Evolutionary conservation across 2,888 invertebrate species (phyloP).

Genomic region (Eretmocerus hayati): DNA sequence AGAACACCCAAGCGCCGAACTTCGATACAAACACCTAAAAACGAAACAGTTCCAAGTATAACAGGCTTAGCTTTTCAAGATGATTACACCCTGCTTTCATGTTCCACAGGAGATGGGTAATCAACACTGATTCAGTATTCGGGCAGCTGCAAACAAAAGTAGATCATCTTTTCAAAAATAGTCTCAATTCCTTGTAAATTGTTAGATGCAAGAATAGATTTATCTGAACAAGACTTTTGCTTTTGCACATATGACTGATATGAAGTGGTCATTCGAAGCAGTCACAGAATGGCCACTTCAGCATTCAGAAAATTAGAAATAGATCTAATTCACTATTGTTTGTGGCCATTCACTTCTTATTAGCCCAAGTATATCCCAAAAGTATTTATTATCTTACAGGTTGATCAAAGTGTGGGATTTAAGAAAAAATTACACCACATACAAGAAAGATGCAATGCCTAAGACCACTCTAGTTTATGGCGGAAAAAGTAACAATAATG

Average conservation of each 20-base stretch:
- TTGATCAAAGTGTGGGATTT: constrained; percentile 83
- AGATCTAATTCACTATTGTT: too few species aligned
- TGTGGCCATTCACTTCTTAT: too few species aligned
- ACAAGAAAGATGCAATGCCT: constrained; percentile 64
- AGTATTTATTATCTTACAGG: too few species aligned
- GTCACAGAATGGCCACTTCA: too few species aligned
- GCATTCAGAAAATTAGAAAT: too few species aligned
- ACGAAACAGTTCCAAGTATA: constrained; percentile 57
- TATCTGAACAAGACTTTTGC: too few species aligned
- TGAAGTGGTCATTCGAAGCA: too few species aligned
- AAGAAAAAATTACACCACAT: constrained; percentile 67
- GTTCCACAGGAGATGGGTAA: constrained; percentile 80
- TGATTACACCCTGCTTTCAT: constrained; percentile 69
- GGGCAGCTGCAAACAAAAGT: background rate
- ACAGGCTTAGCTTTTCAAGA: constrained; percentile 81
- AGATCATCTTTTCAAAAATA: background rate
- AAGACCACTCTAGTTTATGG: constrained; percentile 67
- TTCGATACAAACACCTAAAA: constrained; percentile 2
- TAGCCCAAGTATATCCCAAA: too few species aligned
- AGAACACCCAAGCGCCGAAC: constrained; percentile 31
- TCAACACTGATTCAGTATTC: background rate
- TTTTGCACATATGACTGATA: too few species aligned
- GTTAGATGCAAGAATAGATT: too few species aligned
- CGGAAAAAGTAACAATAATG: constrained; percentile 58
- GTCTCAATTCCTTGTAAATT: background rate